Base-by-base conservation (phyloP, 2,113 vertebrate genomes). In the Megalops atlanticus region DNA sequence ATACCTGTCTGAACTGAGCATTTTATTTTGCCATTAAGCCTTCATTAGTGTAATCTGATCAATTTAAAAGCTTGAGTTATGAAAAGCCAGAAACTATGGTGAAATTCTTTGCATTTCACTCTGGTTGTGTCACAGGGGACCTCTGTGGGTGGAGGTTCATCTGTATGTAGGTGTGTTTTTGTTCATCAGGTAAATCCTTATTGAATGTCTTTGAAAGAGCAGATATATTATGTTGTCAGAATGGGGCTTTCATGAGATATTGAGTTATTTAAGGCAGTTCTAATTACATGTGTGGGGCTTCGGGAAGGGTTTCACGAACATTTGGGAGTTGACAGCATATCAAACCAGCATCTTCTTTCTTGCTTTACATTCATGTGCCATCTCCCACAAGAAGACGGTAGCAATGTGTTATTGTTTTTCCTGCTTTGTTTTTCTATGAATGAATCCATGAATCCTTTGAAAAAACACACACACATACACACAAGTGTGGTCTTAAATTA, bases 11-110 rank as follows among this genome's bases (percentile, higher is more conserved):
- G n/a, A 64, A 31, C n/a, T 0, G 27, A 64, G 31, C 24, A n/a
- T 31, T 64, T 64, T 64, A 64, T 64, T 64, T n/a, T 64, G 24
- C 58, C 58, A 64, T 64, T 64, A 64, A 27, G n/a, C 58, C 31
- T 11, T 64, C 31, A 8, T 31, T n/a, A 24, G 31, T 31, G 58
- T 31, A 31, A 64, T 64, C 2, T 8, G 24, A 64, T 64, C 58
- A 31, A 31, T 64, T 64, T 8, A 27, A 64, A 31, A 31, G n/a
- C 11, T 24, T n/a, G 11, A n/a, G 24, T 58, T 64, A 27, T 64
- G n/a, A 64, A 64, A 64, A 64, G 58, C n/a, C 27, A 31, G 58
- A 5, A 64, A 27, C 24, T 64, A 64, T n/a, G 58, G 31, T 64
- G 58, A 64, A 64, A 64, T 64, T 64, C 54, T 31, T n/a, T 24